These are phyloP conservation scores for Myripristis murdjan DNA, from an alignment of 2,797 vertebrate genomes.

Conservation along the genomic window DNA sequence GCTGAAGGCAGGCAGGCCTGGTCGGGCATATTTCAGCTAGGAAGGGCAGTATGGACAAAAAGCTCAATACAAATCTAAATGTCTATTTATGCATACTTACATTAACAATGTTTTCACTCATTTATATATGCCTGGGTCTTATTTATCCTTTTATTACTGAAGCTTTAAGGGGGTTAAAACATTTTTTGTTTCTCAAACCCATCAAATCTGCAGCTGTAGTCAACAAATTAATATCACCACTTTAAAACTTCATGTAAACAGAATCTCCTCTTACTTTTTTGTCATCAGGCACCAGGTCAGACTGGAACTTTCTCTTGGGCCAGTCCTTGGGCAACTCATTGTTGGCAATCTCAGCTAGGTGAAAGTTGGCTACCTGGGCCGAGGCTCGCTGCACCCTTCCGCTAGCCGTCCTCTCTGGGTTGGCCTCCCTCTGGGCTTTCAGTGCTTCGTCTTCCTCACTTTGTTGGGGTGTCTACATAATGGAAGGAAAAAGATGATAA, in stretches of 20 bases:
- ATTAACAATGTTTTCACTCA: neutral
- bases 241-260: too few relatives aligned
- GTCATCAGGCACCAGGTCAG: constrained; percentile 95
- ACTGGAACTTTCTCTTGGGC: constrained; percentile 95
- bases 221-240: too few relatives aligned
- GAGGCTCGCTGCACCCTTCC: constrained; percentile 92
- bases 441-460: constrained; percentile 72
- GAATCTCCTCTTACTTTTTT: constrained; percentile 85
- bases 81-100: neutral
- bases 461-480: constrained; percentile 76
- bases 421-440: constrained; percentile 69
- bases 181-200: too few relatives aligned
- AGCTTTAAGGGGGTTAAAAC: too few relatives aligned
- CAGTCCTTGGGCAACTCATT: constrained; percentile 94
- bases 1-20: constrained; percentile 94
- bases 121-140: neutral
- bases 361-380: constrained; percentile 93
- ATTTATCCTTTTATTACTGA: neutral
- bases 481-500: neutral
- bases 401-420: constrained; percentile 84
- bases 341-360: constrained; percentile 93
- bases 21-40: constrained; percentile 93
- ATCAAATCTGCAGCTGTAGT: too few relatives aligned
- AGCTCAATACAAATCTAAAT: neutral
- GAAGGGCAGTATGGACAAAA: neutral